These are phyloP conservation scores for Callipepla squamata DNA, from an alignment of 2,113 vertebrate species.

Conservation along the genomic window DNA sequence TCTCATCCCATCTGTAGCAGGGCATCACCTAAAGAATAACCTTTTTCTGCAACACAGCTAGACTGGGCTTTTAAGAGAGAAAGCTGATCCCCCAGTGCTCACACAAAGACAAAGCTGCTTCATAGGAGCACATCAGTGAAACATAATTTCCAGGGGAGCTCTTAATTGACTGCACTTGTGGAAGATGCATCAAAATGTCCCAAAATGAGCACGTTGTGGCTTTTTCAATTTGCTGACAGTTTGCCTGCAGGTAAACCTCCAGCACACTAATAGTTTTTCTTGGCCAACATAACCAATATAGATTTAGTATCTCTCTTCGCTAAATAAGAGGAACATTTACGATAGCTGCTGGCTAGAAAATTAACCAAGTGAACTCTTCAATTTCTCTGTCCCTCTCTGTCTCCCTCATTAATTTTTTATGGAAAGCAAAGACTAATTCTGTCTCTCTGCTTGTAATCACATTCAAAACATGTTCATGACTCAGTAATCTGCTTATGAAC, in stretches of 20 bases:
- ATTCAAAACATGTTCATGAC: conserved; percentile 53
- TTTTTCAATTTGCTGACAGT: conserved; percentile 34
- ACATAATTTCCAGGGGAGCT: background rate
- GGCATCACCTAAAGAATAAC: background rate
- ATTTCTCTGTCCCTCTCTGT: conserved; percentile 7
- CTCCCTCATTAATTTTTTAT: conserved; percentile 54
- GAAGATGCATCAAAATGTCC: conserved; percentile 32
- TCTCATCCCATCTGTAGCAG: background rate
- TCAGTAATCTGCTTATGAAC: conserved; percentile 57
- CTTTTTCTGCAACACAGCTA: background rate
- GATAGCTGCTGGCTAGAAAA: conserved; percentile 51
- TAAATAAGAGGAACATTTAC: conserved; percentile 37
- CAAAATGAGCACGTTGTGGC: background rate
- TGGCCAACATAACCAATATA: background rate
- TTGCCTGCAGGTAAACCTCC: conserved; percentile 11
- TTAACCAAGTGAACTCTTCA: conserved; percentile 53
- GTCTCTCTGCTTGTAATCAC: conserved; percentile 38
- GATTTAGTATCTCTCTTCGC: background rate
- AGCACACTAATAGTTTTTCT: conserved; percentile 2
- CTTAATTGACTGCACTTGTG: conserved; percentile 39
- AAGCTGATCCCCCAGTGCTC: background rate
- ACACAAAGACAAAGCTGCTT: background rate
- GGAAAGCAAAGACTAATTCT: conserved; percentile 51
- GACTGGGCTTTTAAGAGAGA: background rate
- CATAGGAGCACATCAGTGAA: background rate